Evolutionary conservation across 2,888 invertebrate species (phyloP).

Genomic region (Anodontia alba): DNA sequence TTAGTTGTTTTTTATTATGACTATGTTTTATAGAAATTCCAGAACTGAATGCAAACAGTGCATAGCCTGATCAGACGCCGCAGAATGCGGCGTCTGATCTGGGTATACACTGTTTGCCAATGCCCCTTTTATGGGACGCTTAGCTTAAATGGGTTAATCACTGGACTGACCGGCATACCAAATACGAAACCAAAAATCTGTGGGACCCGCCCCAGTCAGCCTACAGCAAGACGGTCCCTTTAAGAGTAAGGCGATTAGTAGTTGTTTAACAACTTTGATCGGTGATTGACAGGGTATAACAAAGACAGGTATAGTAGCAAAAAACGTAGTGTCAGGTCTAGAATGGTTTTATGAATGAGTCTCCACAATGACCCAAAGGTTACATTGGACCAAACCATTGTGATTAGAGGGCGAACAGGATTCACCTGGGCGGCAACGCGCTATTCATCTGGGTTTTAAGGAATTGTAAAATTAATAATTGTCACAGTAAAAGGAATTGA

Average conservation of each 20-base stretch:
- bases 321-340: background rate
- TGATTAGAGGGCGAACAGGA: background rate
- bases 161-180: no score
- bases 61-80: no score
- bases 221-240: background rate
- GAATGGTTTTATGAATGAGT: background rate
- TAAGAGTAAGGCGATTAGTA: background rate
- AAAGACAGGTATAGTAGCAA: background rate
- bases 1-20: no score
- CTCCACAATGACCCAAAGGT: background rate
- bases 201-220: no score
- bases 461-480: background rate
- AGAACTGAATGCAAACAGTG: no score
- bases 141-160: no score
- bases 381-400: background rate
- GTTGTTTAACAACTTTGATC: background rate
- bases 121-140: no score
- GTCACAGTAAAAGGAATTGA: background rate
- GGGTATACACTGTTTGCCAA: no score
- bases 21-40: no score
- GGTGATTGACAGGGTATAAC: conserved; percentile 4
- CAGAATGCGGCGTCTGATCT: no score
- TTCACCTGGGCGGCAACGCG: background rate
- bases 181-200: no score
- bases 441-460: background rate